Evolutionary conservation across 1,140 invertebrate genomes (phyloP).

Genomic region (Drosophila kepulauana): DNA sequence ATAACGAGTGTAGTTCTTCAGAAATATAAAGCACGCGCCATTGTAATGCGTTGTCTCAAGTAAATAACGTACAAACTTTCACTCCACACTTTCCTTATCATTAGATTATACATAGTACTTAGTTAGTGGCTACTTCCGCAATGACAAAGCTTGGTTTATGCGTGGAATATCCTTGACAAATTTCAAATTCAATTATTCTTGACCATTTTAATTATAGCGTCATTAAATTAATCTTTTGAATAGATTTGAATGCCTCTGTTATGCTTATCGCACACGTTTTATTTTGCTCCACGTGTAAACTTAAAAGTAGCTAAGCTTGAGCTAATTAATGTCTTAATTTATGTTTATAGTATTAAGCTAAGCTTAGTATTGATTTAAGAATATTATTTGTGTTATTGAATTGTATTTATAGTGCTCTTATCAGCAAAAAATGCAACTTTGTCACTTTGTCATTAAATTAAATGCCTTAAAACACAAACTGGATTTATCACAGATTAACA

Average conservation of each 20-base stretch:
- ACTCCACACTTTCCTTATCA: conserved; percentile 7
- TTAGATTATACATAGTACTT: background rate
- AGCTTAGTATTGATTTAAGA: too few relatives aligned
- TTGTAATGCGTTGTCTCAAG: background rate
- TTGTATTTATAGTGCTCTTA: too few relatives aligned
- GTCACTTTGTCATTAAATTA: too few relatives aligned
- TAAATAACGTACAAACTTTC: conserved; percentile 9
- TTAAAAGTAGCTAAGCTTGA: background rate
- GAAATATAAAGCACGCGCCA: conserved; percentile 11
- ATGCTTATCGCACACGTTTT: too few relatives aligned
- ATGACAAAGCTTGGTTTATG: background rate
- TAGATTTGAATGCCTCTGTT: too few relatives aligned
- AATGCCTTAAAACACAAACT: too few relatives aligned
- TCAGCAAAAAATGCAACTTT: too few relatives aligned
- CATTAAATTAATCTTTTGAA: too few relatives aligned
- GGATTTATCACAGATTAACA: too few relatives aligned
- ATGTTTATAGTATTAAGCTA: too few relatives aligned
- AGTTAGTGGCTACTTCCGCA: background rate
- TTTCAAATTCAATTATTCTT: background rate
- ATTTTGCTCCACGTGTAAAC: background rate
- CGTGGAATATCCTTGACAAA: background rate
- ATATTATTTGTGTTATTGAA: too few relatives aligned
- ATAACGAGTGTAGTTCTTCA: conserved; percentile 17
- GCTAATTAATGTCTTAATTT: background rate
- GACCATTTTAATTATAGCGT: too few relatives aligned